These are phyloP conservation scores for Megaceryle maxima DNA, from an alignment of 2,113 vertebrate genomes.

Conservation along the genomic window DNA sequence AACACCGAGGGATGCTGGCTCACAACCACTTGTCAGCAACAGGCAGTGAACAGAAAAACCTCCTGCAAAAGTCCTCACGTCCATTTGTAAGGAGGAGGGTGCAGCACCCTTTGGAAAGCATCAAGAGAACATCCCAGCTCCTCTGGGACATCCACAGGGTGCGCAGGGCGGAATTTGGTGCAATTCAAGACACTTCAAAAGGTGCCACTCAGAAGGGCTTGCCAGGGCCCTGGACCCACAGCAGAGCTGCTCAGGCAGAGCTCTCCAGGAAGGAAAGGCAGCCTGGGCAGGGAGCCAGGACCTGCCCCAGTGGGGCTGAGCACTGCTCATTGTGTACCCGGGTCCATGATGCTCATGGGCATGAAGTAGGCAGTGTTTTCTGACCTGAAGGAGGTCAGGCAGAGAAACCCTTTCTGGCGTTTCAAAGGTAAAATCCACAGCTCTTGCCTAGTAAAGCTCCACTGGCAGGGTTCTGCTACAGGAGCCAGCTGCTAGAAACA, in stretches of 20 bases:
- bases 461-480: not conserved
- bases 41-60: not conserved
- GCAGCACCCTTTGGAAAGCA: not conserved
- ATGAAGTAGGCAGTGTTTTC: not conserved
- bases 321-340: rapidly evolving
- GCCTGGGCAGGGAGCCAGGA: not conserved
- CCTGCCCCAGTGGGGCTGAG: not conserved
- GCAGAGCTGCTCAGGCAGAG: not conserved
- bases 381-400: not conserved
- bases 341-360: rapidly evolving
- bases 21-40: not conserved
- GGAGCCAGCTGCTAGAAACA: not conserved
- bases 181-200: not conserved
- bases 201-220: not conserved
- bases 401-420: not conserved
- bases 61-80: rapidly evolving
- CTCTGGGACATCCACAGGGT: not conserved
- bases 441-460: not conserved
- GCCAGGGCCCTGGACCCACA: not conserved
- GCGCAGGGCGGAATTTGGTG: not conserved
- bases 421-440: not conserved
- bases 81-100: too few species aligned
- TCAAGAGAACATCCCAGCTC: rapidly evolving
- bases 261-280: too few species aligned
- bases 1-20: rapidly evolving